Base-by-base conservation (phyloP, 1,140 invertebrate species). In the Leguminivora glycinivorella region DNA sequence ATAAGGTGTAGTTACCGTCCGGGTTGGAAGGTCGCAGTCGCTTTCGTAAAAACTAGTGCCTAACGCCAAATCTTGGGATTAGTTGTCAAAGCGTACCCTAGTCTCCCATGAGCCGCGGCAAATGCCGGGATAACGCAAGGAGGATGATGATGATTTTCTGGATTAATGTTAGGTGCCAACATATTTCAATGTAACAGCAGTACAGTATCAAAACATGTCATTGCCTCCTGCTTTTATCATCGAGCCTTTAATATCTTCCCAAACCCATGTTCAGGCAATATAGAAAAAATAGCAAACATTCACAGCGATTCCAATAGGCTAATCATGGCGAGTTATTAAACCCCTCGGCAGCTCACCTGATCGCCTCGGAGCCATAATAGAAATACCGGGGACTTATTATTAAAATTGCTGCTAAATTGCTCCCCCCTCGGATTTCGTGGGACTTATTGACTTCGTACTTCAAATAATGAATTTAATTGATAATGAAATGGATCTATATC, bases 391-490 rank as follows among this genome's bases (percentile, higher is more conserved):
- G 88, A 89, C 90, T 92, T 92, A 92, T 92, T 92, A 92, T 92
- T 92, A 92, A 92, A 92, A 92, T 92, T 92, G 90, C 92, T 92
- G 85, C 82, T 92, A 90, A 92, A 92, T 92, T 92, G 90, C 84
- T 92, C 89, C 83, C 85, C 83, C 87, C 87, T 87, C 82, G 83
- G 83, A 84, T 85, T 88, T 88, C 83, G 85, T 83, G 76, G 82
- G 75, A 88, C 83, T 85, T 87, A 84, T 87, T 85, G 82, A 85
- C 77, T 76, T 72, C 78, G 73, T 76, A 66, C 19, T 71, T 70
- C 47, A 76, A 74, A 77, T 75, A 72, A 72, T 77, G 74, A 5
- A 40, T 77, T 77, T 74, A 77, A 72, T 74, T 71, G 66, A 68
- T 63, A 71, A n/a, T n/a, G n/a, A n/a, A n/a, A n/a, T n/a, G n/a